A percentile compares a stretch with the other conserved stretches of the same genome.
Conservation (phyloP, 2,888 invertebrate genomes). For the Rhagonycha fulva region DNA sequence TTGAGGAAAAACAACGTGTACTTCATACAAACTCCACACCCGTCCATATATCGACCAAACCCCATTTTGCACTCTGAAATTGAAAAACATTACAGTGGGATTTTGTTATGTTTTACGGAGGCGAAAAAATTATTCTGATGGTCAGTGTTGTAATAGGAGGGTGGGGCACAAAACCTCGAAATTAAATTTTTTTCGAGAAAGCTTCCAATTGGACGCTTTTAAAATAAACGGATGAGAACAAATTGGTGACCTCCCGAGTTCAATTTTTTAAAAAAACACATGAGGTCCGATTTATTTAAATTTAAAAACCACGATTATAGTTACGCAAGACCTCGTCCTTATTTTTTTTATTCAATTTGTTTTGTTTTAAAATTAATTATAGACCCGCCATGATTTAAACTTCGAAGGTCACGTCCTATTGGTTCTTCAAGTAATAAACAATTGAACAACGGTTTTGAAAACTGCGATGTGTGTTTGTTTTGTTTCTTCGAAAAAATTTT, state of each 20-base stretch:
- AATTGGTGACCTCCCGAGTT: background rate
- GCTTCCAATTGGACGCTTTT: background rate
- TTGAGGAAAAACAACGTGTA: slow-evolving; percentile 83
- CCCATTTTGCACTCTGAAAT: slow-evolving; percentile 60
- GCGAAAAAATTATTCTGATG: background rate
- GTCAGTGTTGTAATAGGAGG: background rate
- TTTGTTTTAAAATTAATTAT: background rate
- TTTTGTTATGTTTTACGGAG: background rate
- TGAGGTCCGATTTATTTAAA: background rate
- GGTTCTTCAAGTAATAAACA: background rate
- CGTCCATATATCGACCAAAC: slow-evolving; percentile 81
- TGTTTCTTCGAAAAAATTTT: background rate
- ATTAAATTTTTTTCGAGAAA: background rate
- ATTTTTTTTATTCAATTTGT: background rate
- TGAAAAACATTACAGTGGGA: background rate
- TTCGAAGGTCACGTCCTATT: background rate
- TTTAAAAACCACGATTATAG: background rate
- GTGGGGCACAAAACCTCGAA: background rate
- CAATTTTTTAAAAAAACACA: background rate
- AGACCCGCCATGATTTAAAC: background rate
- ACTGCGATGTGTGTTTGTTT: background rate
- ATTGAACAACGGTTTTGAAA: background rate
- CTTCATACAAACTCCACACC: slow-evolving; percentile 88
- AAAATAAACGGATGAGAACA: background rate
- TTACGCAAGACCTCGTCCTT: background rate